Evolutionary conservation across 1,140 invertebrate species (phyloP).

Genomic region (Rhynchophorus ferrugineus): DNA sequence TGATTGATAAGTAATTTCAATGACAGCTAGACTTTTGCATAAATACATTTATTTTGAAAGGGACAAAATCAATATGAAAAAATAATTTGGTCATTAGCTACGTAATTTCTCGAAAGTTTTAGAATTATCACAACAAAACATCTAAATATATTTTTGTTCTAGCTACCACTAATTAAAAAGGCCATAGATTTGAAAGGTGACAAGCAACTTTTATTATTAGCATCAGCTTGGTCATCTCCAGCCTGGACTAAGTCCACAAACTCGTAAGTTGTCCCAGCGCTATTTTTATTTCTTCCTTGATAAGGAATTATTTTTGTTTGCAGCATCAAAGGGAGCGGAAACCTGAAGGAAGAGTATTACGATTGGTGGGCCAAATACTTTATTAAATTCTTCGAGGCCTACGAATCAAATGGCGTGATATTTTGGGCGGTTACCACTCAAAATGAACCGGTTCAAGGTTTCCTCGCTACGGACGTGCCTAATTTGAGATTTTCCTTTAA

Average conservation of each 20-base stretch:
- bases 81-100: too few species aligned
- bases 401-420: constrained; percentile 31
- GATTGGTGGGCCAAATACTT: constrained; percentile 32
- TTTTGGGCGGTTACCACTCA: constrained; percentile 41
- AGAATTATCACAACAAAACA: too few species aligned
- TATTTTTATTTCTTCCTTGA: background rate
- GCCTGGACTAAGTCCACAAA: constrained; percentile 87
- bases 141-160: too few species aligned
- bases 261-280: background rate
- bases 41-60: too few species aligned
- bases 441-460: constrained; percentile 36
- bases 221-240: constrained; percentile 78
- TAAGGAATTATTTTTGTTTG: background rate
- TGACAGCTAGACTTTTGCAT: too few species aligned
- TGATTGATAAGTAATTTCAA: too few species aligned
- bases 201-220: constrained; percentile 25
- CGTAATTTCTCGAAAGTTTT: too few species aligned
- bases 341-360: constrained; percentile 46
- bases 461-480: constrained; percentile 44
- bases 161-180: constrained; percentile 40
- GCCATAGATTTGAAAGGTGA: constrained; percentile 28
- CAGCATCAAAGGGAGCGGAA: constrained; percentile 30
- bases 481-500: constrained; percentile 5
- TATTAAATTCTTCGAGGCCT: constrained; percentile 39
- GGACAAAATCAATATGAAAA: too few species aligned